Evolutionary conservation across 2,888 invertebrate genomes (phyloP), one percentile per base, ranked within the genome.

Genomic region (Neoaliturus tenellus): DNA sequence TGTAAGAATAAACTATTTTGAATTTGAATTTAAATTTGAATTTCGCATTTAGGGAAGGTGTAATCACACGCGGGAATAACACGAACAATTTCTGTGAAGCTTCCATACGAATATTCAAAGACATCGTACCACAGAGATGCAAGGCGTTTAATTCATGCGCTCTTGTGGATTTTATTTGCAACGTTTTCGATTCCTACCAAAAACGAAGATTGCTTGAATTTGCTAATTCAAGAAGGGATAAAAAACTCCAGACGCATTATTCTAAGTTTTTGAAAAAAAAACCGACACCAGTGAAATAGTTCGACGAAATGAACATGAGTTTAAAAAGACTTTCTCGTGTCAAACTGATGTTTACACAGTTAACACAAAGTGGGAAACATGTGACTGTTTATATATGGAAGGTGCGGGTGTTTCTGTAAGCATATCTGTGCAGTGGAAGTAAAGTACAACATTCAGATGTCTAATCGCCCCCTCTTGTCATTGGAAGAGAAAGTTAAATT

Each of bases 1-100:
- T n/a, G n/a, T n/a, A n/a, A n/a, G n/a, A n/a, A n/a, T n/a, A n/a
- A n/a, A n/a, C n/a, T n/a, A n/a, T n/a, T n/a, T n/a, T n/a, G n/a
- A n/a, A n/a, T n/a, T n/a, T n/a, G n/a, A n/a, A n/a, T n/a, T n/a
- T n/a, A n/a, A n/a, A n/a, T n/a, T n/a, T n/a, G n/a, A n/a, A n/a
- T n/a, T n/a, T n/a, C n/a, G 12, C 73, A 12, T 73, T 35, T 73
- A 14, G 73, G 14, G 33, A 35, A 14, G 33, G 28, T 23, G 25
- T 69, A 6, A 69, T 69, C 23, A 69, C 10, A 20, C 20, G 23
- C 31, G 73, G 73, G 35, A 73, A 73, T 20, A 35, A 73, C 35
- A 73, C 33, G 12, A 73, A 31, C n/a, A 73, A 73, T 73, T 73
- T 33, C n/a, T 73, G 33, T 23, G 73, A 73, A 73, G 73, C 41